Base-by-base conservation (phyloP, 2,888 invertebrate species). In the Himalopsyche kuldschensis region DNA sequence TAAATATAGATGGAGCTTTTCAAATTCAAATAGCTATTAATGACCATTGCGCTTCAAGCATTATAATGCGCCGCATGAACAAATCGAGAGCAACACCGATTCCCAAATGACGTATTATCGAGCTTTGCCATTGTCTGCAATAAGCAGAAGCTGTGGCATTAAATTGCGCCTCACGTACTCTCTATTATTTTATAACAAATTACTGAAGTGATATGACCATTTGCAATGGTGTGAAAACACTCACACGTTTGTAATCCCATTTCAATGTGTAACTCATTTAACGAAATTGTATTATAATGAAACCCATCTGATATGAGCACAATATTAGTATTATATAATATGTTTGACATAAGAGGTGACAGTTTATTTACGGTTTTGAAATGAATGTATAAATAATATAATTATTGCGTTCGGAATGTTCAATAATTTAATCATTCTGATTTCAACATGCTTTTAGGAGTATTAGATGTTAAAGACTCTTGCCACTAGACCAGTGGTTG, bases 131-230 rank as follows among this genome's bases (percentile, higher is more conserved):
- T 76, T 78, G 81, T 78, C 76, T 55, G 27, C 55, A 20, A 77
- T 30, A 35, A 55, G 78, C 32, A 48, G 27, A 41, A 77, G 27
- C n/a, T 30, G 78, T 69, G 48, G 81, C 30, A 81, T 81, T 81
- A 81, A 81, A 81, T 63, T 81, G 83, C 78, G 82, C 80, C 78
- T 82, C 79, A 85, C 63, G 83, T 81, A 81, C 47, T 27, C 20
- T 27, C 81, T 75, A 78, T 82, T 82, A 78, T 82, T 77, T 46
- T 27, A 55, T 75, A 55, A 78, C 81, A 82, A 82, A 82, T 78
- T 82, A 48, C 77, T 63, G 81, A 47, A 48, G 75, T 75, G 80
- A 80, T 80, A 35, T 80, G 47, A 78, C 78, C 78, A 30, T 69
- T 69, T 69, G 69, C 15, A 69, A 30, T 69, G 69, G 69, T 69